These are phyloP conservation scores for Galeruca laticollis DNA, from an alignment of 2,888 invertebrate species.

Conservation along the genomic window DNA sequence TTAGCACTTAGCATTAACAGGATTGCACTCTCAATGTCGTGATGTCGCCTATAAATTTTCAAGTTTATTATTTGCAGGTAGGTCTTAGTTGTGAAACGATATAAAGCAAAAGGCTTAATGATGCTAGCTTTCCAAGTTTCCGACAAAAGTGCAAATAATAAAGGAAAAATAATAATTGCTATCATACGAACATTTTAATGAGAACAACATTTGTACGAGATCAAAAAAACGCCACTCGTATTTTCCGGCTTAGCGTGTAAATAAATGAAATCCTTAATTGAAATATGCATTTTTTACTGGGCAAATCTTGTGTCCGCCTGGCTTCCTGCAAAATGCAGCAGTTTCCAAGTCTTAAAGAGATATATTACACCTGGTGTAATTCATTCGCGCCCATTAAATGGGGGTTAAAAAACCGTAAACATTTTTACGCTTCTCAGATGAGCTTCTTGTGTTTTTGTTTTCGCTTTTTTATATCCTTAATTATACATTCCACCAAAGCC, in stretches of 20 bases:
- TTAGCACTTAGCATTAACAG: no score
- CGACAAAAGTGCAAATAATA: constrained; percentile 7
- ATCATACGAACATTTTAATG: constrained; percentile 42
- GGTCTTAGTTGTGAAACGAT: not conserved
- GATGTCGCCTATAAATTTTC: not conserved
- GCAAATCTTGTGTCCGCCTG: constrained; percentile 54
- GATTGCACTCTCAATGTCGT: not conserved
- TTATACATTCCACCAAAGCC: constrained; percentile 43
- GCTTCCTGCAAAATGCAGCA: constrained; percentile 58
- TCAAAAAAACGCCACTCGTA: constrained; percentile 30
- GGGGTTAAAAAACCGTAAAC: constrained; percentile 64
- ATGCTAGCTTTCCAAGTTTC: constrained; percentile 4
- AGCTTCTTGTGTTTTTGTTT: constrained; percentile 52
- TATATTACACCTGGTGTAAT: constrained; percentile 62
- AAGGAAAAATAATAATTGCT: constrained; percentile 36
- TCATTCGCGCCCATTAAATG: constrained; percentile 63
- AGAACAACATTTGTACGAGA: constrained; percentile 35
- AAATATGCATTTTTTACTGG: constrained; percentile 46
- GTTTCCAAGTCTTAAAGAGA: constrained; percentile 56
- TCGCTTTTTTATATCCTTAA: constrained; percentile 44
- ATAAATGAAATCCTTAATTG: constrained; percentile 41
- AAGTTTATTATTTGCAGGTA: not conserved
- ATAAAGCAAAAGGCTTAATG: constrained; percentile 16
- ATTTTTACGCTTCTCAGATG: constrained; percentile 60
- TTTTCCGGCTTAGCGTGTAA: constrained; percentile 32